Conservation (phyloP, 2,113 vertebrate species). For the Rynchops niger region DNA sequence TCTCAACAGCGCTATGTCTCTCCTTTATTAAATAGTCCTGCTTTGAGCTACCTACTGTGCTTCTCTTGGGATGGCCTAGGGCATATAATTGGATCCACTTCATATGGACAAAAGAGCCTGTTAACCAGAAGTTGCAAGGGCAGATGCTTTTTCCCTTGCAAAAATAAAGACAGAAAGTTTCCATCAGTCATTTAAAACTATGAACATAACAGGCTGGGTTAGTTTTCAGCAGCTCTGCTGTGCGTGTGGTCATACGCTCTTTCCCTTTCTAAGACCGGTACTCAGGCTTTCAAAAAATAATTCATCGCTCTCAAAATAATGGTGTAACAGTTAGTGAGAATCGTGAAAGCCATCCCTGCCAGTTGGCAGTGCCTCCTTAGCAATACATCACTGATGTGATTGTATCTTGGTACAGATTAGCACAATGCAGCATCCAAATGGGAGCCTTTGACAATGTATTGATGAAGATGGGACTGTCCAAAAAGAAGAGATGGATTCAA, state of each 20-base stretch:
- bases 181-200: conserved; percentile 3
- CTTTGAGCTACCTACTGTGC: neutral
- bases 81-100: conserved; percentile 6
- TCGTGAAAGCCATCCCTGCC: conserved; percentile 53
- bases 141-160: neutral
- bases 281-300: conserved; percentile 42
- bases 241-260: neutral
- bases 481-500: neutral
- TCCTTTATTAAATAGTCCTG: neutral
- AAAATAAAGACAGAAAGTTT: conserved; percentile 34
- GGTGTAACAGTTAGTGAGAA: conserved; percentile 33
- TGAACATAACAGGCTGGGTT: neutral
- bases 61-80: neutral
- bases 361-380: conserved; percentile 58
- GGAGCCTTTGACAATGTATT: conserved; percentile 37
- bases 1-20: neutral
- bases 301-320: conserved; percentile 65
- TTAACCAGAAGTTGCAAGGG: neutral
- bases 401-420: neutral
- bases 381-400: conserved; percentile 44
- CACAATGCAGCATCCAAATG: conserved; percentile 40
- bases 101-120: conserved; percentile 3
- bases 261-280: conserved; percentile 11
- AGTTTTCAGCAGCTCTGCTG: neutral
- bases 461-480: conserved; percentile 17